phyloP scores from a whole-genome alignment of 2,888 invertebrate species.

The Cephus spinipes region DNA sequence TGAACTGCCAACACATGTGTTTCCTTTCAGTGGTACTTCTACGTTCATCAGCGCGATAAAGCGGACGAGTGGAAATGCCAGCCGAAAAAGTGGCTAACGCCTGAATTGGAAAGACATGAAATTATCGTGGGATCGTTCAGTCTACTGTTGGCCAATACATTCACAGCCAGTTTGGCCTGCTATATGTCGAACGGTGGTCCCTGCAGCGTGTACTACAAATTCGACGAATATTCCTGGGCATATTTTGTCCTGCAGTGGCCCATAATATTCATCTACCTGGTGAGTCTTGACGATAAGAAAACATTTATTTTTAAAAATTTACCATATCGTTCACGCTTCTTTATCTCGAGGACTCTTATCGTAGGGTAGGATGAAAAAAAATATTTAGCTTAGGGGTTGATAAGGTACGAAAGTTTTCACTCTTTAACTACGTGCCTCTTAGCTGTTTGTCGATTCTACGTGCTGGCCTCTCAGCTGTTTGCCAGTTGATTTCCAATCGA shows the following conservation, averaged over 20 bases:
- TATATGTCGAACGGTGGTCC: conserved; percentile 78
- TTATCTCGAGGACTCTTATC: too few relatives aligned
- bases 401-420: too few relatives aligned
- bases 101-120: conserved; percentile 77
- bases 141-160: conserved; percentile 69
- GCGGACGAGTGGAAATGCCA: conserved; percentile 82
- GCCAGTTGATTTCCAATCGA: too few relatives aligned
- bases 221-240: conserved; percentile 73
- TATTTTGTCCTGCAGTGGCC: conserved; percentile 78
- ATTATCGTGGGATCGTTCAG: conserved; percentile 74
- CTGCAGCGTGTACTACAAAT: conserved; percentile 74
- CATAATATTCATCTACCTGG: conserved; percentile 74
- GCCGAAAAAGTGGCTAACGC: conserved; percentile 75
- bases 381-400: too few relatives aligned
- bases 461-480: too few relatives aligned
- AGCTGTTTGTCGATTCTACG: too few relatives aligned
- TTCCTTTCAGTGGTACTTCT: conserved; percentile 76
- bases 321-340: too few relatives aligned
- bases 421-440: too few relatives aligned
- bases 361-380: too few relatives aligned
- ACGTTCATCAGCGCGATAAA: conserved; percentile 72
- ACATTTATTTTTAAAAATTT: background rate
- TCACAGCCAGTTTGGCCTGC: conserved; percentile 74
- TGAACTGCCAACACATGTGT: too few relatives aligned
- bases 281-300: conserved; percentile 54